A percentile compares a stretch with the other conserved stretches of the same genome.
Conservation (phyloP, 2,888 invertebrate genomes). For the Galerucella calmariensis region DNA sequence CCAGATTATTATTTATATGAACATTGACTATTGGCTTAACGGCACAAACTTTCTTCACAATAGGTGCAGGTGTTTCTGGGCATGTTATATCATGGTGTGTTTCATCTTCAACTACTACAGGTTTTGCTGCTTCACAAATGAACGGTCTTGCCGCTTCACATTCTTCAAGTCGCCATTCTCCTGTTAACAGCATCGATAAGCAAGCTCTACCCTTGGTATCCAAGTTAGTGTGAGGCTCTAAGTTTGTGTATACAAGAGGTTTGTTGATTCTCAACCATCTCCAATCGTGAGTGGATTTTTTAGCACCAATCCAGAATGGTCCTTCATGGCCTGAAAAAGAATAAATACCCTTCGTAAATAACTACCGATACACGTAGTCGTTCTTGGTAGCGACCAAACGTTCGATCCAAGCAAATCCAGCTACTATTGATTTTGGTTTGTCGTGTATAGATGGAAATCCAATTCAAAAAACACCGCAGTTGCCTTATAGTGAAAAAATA, state of each 20-base stretch:
- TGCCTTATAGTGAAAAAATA: too few relatives aligned
- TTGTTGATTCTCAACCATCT: constrained; percentile 12
- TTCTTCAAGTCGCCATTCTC: neutral
- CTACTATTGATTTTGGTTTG: too few relatives aligned
- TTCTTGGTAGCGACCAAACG: too few relatives aligned
- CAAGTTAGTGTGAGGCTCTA: neutral
- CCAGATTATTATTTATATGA: constrained; percentile 22
- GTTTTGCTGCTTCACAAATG: constrained; percentile 9
- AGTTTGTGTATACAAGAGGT: constrained; percentile 19
- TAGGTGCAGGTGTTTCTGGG: neutral
- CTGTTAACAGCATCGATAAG: neutral
- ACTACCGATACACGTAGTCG: too few relatives aligned
- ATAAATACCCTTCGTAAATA: too few relatives aligned
- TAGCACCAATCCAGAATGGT: constrained; percentile 27
- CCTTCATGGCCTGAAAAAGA: constrained; percentile 6
- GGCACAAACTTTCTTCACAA: constrained; percentile 5
- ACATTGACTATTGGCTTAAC: constrained; percentile 22
- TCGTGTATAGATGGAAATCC: too few relatives aligned
- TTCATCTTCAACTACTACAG: neutral
- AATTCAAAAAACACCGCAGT: too few relatives aligned
- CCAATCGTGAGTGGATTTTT: constrained; percentile 15
- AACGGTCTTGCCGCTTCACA: constrained; percentile 5
- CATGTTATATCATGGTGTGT: neutral
- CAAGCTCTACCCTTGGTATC: neutral
- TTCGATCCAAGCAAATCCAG: too few relatives aligned